Evolutionary conservation across 2,797 vertebrate genomes (phyloP).

Genomic region (Neoniphon sammara): DNA sequence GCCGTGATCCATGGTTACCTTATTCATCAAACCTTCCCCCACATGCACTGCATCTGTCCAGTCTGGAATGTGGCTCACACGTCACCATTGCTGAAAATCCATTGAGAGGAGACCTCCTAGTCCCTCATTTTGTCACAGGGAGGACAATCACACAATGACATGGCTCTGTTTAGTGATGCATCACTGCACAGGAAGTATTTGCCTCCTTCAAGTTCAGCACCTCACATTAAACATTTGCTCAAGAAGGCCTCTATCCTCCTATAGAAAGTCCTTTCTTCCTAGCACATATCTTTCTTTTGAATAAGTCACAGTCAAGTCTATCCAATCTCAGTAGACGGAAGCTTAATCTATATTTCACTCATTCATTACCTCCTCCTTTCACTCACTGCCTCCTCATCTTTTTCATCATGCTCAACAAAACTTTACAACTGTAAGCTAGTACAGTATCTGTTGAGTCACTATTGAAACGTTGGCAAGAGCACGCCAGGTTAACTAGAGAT

Average conservation of each 20-base stretch:
- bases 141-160: slow-evolving; percentile 75
- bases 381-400: background rate
- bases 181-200: slow-evolving; percentile 75
- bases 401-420: slow-evolving; percentile 4
- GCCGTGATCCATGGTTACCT: slow-evolving; percentile 72
- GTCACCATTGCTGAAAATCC: slow-evolving; percentile 63
- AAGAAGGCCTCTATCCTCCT: slow-evolving; percentile 50
- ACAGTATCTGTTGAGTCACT: slow-evolving; percentile 35
- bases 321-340: slow-evolving; percentile 24
- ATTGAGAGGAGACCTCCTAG: slow-evolving; percentile 64
- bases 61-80: slow-evolving; percentile 57
- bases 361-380: too few species aligned
- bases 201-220: slow-evolving; percentile 75
- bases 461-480: slow-evolving; percentile 29
- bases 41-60: slow-evolving; percentile 71
- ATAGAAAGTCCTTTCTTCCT: slow-evolving; percentile 30
- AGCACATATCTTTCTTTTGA: slow-evolving; percentile 50
- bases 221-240: slow-evolving; percentile 76
- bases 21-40: slow-evolving; percentile 76
- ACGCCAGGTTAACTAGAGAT: too few species aligned
- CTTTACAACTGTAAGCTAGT: slow-evolving; percentile 15
- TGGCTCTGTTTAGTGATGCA: slow-evolving; percentile 73
- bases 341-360: slow-evolving; percentile 28
- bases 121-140: slow-evolving; percentile 47
- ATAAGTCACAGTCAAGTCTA: slow-evolving; percentile 17